Conservation (phyloP, 2,888 invertebrate genomes). For the Monoplex corrugatus region DNA sequence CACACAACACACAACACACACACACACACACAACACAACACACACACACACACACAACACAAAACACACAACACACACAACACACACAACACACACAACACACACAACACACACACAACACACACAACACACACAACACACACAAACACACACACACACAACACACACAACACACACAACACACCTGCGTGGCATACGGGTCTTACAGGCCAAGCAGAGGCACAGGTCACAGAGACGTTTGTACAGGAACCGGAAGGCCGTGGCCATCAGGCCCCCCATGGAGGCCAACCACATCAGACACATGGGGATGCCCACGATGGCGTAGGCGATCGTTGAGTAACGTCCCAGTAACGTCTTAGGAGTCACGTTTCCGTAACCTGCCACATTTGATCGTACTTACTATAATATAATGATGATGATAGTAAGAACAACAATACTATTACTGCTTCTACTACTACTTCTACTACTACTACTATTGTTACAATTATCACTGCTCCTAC, state of each 20-base stretch:
- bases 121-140: background rate
- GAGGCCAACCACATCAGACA: slow-evolving; percentile 75
- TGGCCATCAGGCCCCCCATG: slow-evolving; percentile 71
- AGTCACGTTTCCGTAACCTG: slow-evolving; percentile 74
- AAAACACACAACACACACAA: background rate
- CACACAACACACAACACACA: background rate
- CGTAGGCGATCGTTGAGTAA: slow-evolving; percentile 73
- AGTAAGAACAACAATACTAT: no score
- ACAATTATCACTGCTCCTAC: no score
- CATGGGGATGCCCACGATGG: slow-evolving; percentile 76
- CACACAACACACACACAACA: background rate
- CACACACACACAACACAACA: background rate
- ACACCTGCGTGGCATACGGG: background rate
- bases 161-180: no score
- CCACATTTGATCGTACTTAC: no score
- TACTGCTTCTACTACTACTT: no score
- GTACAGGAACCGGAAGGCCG: slow-evolving; percentile 75
- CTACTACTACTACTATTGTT: no score
- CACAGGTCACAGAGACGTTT: slow-evolving; percentile 64
- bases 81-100: background rate
- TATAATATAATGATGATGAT: no score
- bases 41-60: background rate
- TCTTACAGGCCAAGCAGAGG: slow-evolving; percentile 52
- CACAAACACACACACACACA: no score
- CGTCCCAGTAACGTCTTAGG: slow-evolving; percentile 72